Conservation (phyloP, 2,113 vertebrate genomes). For the Dasyurus viverrinus region DNA sequence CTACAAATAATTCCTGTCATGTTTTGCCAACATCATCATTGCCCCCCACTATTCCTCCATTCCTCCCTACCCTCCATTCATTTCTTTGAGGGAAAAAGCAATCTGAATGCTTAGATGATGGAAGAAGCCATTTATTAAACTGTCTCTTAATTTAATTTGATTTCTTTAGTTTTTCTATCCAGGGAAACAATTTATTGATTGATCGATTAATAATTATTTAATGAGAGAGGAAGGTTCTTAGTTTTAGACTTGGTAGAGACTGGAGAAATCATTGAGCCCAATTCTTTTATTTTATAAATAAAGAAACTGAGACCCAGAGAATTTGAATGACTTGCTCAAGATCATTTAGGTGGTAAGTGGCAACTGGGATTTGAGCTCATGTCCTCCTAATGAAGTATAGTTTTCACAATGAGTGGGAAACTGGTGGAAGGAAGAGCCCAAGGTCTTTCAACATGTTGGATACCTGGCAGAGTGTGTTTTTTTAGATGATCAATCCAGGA, state of each 20-base stretch:
- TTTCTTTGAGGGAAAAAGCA: background rate
- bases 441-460: background rate
- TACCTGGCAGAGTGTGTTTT: background rate
- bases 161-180: background rate
- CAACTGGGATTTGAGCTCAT: background rate
- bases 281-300: background rate
- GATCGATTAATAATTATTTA: background rate
- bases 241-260: background rate
- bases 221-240: background rate
- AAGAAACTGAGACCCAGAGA: constrained; percentile 7
- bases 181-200: background rate
- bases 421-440: background rate
- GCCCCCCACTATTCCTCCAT: too few relatives aligned
- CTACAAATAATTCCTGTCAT: background rate
- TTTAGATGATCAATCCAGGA: background rate
- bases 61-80: too few relatives aligned
- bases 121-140: background rate
- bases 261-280: constrained; percentile 1
- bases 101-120: background rate
- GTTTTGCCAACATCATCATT: background rate
- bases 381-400: background rate
- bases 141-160: background rate
- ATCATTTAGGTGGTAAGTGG: background rate
- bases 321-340: background rate
- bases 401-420: background rate